These are phyloP conservation scores for Slavum lentiscoides DNA, from an alignment of 2,888 invertebrate genomes.

Conservation along the genomic window DNA sequence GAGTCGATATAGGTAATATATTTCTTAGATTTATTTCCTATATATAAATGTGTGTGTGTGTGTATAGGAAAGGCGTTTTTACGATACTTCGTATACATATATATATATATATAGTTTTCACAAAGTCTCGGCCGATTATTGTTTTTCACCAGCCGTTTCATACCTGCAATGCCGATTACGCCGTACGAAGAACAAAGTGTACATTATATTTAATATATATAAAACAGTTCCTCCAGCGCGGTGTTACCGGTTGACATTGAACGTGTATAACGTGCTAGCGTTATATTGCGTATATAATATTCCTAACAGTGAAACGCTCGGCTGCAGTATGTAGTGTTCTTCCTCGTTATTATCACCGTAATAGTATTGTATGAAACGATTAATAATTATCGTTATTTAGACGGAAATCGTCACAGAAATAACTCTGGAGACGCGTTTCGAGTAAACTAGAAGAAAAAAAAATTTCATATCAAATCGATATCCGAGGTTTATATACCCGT, in stretches of 20 bases:
- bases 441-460: too few species aligned
- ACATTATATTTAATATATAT: background rate
- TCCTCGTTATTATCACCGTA: background rate
- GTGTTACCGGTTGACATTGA: conserved; percentile 32
- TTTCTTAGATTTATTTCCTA: conserved; percentile 22
- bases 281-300: background rate
- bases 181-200: conserved; percentile 21
- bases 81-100: too few species aligned
- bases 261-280: background rate
- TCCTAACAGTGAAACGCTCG: background rate
- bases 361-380: too few species aligned
- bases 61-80: background rate
- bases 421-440: too few species aligned
- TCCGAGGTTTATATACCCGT: too few species aligned
- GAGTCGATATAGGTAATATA: background rate
- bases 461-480: too few species aligned
- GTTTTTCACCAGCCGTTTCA: conserved; percentile 29
- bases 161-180: conserved; percentile 14
- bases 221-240: background rate
- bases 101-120: conserved; percentile 5
- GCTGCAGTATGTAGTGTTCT: background rate
- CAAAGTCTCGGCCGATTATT: background rate
- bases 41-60: too few species aligned
- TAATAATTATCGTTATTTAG: too few species aligned
- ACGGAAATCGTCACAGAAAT: too few species aligned